Evolutionary conservation across 2,797 vertebrate species (phyloP), one percentile per base, ranked within the genome.

Genomic region (Crocidura indochinensis): DNA sequence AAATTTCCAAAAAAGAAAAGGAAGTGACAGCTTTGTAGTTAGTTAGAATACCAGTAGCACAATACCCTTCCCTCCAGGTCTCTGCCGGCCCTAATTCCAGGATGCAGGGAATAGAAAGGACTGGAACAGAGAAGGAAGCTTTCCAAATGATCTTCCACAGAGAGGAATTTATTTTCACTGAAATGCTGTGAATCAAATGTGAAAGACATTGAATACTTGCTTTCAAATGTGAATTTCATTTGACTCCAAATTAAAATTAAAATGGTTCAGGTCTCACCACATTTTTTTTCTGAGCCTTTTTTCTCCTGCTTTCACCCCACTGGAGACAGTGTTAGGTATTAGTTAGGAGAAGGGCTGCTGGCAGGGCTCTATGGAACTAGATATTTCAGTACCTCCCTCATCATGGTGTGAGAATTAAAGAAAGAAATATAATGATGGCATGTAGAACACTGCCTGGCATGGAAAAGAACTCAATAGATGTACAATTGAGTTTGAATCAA

Each of bases 91-190:
- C 76, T 9, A 15, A 73, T 92, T 94, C 90, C 68, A 47, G 78
- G 93, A 94, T 24, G 92, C 93, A 88, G 73, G 88, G 88, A 93
- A 49, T 69, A 94, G 82, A 94, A 74, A 90, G 71, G 53, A 84
- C 64, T 84, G 44, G 29, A 64, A 69, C 51, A 56, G 60, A 78
- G 22, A 8, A 78, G 10, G 51, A 27, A 56, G 31, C 74, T 84
- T 86, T 87, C 77, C 87, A 91, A 77, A 81, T 91, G 65, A 67
- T 75, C 83, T 77, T 92, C 88, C 27, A 20, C 27, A 14, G 19
- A 80, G 47, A 65, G 53, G 53, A 24, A 75, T 56, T 65, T 67
- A 8, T 14, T 31, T 19, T 65, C 75, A 60, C 88, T 91, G 62
- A 81, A 82, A 90, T 47, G 24, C 74, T 84, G 22, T 51, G 71